Evolutionary conservation across 1,140 invertebrate genomes (phyloP).

Genomic region (Caerostris extrusa): DNA sequence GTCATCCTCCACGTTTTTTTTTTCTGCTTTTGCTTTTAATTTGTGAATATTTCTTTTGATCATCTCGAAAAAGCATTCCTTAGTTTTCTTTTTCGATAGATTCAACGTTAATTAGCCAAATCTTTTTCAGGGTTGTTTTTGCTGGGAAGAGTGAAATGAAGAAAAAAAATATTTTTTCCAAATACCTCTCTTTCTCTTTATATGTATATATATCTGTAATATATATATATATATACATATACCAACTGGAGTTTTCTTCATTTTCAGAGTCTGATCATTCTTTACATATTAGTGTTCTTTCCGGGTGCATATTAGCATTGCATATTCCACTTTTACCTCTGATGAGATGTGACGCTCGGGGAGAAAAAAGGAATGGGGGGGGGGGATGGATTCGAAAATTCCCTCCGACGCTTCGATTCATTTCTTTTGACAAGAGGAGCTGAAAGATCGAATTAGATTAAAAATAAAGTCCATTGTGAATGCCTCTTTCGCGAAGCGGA

Average conservation of each 20-base stretch:
- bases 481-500: neutral
- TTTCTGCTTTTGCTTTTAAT: neutral
- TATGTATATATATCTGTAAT: neutral
- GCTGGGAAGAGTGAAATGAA: neutral
- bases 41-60: slow-evolving; percentile 28
- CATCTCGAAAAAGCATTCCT: neutral
- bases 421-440: neutral
- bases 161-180: slow-evolving; percentile 22
- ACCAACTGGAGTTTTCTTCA: neutral
- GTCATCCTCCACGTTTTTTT: neutral
- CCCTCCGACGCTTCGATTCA: neutral
- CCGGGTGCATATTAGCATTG: slow-evolving; percentile 39
- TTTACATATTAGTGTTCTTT: neutral
- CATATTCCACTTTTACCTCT: slow-evolving; percentile 30
- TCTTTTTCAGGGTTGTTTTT: slow-evolving; percentile 31
- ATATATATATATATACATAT: too few relatives aligned
- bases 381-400: neutral
- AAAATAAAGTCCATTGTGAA: slow-evolving; percentile 41
- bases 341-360: slow-evolving; percentile 16
- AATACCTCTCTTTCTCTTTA: neutral
- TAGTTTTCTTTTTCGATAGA: slow-evolving; percentile 20
- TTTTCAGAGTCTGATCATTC: neutral
- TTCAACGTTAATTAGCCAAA: slow-evolving; percentile 46
- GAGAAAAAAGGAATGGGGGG: too few relatives aligned
- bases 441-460: slow-evolving; percentile 41